Base-by-base conservation (phyloP, 2,888 invertebrate genomes). In the Apodemia mormo region DNA sequence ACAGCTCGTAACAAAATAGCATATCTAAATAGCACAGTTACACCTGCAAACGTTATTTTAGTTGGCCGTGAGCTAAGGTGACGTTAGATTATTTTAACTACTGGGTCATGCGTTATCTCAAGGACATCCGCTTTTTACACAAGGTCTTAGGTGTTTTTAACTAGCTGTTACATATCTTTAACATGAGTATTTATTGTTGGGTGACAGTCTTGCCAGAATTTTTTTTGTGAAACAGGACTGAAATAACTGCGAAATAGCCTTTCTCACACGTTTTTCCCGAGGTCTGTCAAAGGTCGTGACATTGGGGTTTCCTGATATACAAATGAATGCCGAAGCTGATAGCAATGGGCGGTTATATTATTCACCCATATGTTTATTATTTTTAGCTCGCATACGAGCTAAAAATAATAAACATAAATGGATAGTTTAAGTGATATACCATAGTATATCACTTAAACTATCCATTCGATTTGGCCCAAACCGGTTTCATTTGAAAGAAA, bases 41-140 rank as follows among this genome's bases (percentile, higher is more conserved):
- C 91, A 92, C 92, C 92, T 92, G 91, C 86, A 83, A 79, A 75
- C 81, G 82, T 89, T 90, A 92, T 91, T 92, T 89, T 88, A 87
- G 87, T 81, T 80, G 89, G 81, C 89, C 89, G 87, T 89, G 89
- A 80, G 81, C 84, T 91, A 89, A 92, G 92, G 90, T 91, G 87
- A 89, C 84, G 83, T 86, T 85, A 81, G 85, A 89, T 86, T 92
- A 92, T 92, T 91, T 90, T 90, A 91, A 85, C 89, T 90, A 88
- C 89, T 92, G 84, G 92, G 92, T 89, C 91, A 86, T 82, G 81
- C 85, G 80, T 85, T 85, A 88, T 89, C 87, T 92, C 91, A 90
- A 84, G 93, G 93, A 92, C 91, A 77, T 80, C 82, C 82, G 81
- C 82, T 78, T 81, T 80, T 77, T 79, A 76, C 78, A 77, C 81